A percentile compares a stretch with the other conserved stretches of the same genome.
phyloP scores from a whole-genome alignment of 2,888 invertebrate species.

The Epistrophe eligans region DNA sequence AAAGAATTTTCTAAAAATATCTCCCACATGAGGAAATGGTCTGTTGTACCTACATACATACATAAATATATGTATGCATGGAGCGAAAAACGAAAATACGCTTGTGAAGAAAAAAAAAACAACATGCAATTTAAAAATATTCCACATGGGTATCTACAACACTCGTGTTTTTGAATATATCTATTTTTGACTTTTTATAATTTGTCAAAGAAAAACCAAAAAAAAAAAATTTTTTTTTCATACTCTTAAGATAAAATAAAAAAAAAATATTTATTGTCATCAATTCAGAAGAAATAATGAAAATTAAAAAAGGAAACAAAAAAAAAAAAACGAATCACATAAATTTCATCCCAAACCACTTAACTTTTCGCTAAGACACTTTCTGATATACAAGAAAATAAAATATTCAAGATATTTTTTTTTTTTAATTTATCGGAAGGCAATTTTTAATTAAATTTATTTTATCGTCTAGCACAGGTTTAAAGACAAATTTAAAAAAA shows the following conservation, averaged over 20 bases:
- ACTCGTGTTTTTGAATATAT: background rate
- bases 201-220: constrained; percentile 27
- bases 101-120: constrained; percentile 32
- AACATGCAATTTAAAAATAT: constrained; percentile 64
- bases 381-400: background rate
- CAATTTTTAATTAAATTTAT: constrained; percentile 48
- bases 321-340: background rate
- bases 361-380: constrained; percentile 27
- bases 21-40: constrained; percentile 41
- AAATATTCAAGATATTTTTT: constrained; percentile 13
- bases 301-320: constrained; percentile 8
- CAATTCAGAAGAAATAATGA: constrained; percentile 4
- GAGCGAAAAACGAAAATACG: constrained; percentile 19
- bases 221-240: background rate
- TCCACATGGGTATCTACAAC: constrained; percentile 34
- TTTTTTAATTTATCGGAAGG: constrained; percentile 51
- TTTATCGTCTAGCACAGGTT: background rate
- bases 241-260: constrained; percentile 11
- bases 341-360: constrained; percentile 32
- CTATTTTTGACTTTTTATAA: constrained; percentile 46
- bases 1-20: constrained; percentile 71
- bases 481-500: constrained; percentile 1
- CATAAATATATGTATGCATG: too few species aligned
- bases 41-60: constrained; percentile 29
- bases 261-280: constrained; percentile 13